Conservation (phyloP, 1,140 invertebrate species). For the Pachypsylla venusta region DNA sequence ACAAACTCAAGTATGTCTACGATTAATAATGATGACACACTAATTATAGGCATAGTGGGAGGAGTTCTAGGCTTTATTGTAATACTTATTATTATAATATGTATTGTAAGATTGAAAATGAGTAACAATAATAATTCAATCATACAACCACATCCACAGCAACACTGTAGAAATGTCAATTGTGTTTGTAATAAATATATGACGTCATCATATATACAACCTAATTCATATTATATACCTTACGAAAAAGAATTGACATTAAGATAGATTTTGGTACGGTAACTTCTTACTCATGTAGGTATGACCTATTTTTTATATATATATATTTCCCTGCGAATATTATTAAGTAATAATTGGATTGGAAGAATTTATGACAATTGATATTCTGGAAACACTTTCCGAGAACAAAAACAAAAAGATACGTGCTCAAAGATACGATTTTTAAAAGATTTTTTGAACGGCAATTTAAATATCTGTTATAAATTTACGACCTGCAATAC, state of each 20-base stretch:
- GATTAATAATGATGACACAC: slow-evolving; percentile 68
- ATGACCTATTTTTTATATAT: too few species aligned
- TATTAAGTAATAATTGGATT: too few species aligned
- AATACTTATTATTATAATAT: slow-evolving; percentile 72
- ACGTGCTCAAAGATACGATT: too few species aligned
- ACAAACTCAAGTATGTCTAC: slow-evolving; percentile 31
- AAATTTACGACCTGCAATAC: too few species aligned
- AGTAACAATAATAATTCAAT: slow-evolving; percentile 42
- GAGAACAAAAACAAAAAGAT: too few species aligned
- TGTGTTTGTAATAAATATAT: slow-evolving; percentile 20
- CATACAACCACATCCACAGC: slow-evolving; percentile 35
- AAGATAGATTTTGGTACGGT: background rate
- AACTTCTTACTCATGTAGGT: slow-evolving; percentile 10
- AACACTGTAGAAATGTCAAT: slow-evolving; percentile 24
- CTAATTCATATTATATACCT: slow-evolving; percentile 9
- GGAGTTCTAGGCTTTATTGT: slow-evolving; percentile 81
- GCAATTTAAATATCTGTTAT: too few species aligned
- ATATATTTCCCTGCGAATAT: too few species aligned
- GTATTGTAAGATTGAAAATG: slow-evolving; percentile 53
- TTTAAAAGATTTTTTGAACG: too few species aligned
- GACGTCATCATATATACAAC: slow-evolving; percentile 17
- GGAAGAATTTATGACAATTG: too few species aligned
- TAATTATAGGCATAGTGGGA: slow-evolving; percentile 82
- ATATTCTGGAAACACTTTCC: too few species aligned
- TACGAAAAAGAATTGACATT: slow-evolving; percentile 1